Evolutionary conservation across 2,888 invertebrate genomes (phyloP), one percentile per base, ranked within the genome.

Genomic region (Rotaria socialis): DNA sequence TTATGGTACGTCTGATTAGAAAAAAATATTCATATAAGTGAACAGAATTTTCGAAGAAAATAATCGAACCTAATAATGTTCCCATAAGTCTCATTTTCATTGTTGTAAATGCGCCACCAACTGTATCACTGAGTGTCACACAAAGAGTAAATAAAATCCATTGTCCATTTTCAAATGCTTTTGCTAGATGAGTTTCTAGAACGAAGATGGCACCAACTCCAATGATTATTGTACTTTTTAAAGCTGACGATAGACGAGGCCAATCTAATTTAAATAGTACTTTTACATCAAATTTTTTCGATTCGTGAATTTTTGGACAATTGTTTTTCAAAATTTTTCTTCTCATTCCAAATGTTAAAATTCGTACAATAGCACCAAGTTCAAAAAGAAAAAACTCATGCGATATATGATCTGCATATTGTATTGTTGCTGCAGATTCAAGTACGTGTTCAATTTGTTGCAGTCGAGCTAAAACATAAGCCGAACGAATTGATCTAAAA

Each of bases 81-180:
- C 75, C 75, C 24, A 75, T 3, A 4, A 75, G 22, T 43, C 75
- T 41, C 41, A 75, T 41, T 43, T 75, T 75, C 75, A 75, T 75
- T 8, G 75, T 47, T 43, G 47, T 75, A 24, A 75, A 75, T 75
- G 75, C 75, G 1, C 75, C 75, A 43, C 75, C 75, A 11, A 75
- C 75, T 43, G 75, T 41, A 47, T 75, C 75, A 47, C 75, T 47
- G 24, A 43, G 75, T 24, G 75, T 75, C 43, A 75, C 22, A 47
- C 75, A 75, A 4, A 75, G 75, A 8, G 75, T 47, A 43, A 75
- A 11, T 47, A 75, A 47, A 43, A 75, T 75, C 41, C 41, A 75
- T 24, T 75, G 41, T 24, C 75, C 75, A 41, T 75, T 75, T 75
- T 75, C 75, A n/a, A 75, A 75, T 75, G 75, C 47, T 43, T 16